Conservation (phyloP, 2,797 vertebrate genomes). For the Sebastiscus albofasciatus region DNA sequence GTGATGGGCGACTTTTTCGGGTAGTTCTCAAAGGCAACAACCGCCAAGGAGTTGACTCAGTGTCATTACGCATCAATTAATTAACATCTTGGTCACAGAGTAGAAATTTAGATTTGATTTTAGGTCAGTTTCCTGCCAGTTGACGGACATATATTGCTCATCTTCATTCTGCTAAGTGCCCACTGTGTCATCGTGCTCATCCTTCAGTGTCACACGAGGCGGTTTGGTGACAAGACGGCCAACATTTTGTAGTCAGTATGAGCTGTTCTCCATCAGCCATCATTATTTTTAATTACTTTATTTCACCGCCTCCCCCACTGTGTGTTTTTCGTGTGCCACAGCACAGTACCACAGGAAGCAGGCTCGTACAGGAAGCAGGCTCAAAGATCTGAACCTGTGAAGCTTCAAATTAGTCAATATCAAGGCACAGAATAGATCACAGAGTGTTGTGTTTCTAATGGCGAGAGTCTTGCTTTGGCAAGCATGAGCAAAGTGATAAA, state of each 20-base stretch:
- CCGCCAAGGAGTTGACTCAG: background rate
- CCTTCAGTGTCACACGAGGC: constrained; percentile 7
- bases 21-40: constrained; percentile 6
- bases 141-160: constrained; percentile 19
- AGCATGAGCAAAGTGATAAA: background rate
- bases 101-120: constrained; percentile 17
- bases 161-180: constrained; percentile 15
- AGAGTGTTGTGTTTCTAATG: constrained; percentile 1
- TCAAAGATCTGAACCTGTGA: constrained; percentile 52
- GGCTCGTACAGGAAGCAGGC: constrained; percentile 31
- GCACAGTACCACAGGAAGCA: constrained; percentile 32
- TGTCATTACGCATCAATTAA: constrained; percentile 30
- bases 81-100: constrained; percentile 8
- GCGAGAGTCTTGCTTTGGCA: constrained; percentile 5
- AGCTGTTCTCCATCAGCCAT: constrained; percentile 51
- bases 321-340: constrained; percentile 35
- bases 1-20: background rate
- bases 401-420: constrained; percentile 54
- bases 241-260: constrained; percentile 9
- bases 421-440: constrained; percentile 32
- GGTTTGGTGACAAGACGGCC: constrained; percentile 16
- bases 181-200: background rate
- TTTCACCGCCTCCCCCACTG: constrained; percentile 23
- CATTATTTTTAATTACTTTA: constrained; percentile 67
- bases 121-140: background rate